phyloP scores from a whole-genome alignment of 2,888 invertebrate genomes.

The Diplolepis rosae region DNA sequence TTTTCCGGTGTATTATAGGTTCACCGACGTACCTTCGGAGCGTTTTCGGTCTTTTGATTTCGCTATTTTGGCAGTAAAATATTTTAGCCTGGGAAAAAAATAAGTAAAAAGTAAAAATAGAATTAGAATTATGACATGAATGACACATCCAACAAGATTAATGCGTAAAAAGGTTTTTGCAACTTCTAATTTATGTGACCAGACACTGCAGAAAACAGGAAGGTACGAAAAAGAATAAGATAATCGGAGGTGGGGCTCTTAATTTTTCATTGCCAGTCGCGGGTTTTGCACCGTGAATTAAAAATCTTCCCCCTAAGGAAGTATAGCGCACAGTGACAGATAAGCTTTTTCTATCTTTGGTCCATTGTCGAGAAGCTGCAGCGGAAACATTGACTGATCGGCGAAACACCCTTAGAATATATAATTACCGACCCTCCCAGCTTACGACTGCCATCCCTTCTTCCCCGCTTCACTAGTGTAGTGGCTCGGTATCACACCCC shows the following conservation, averaged over 20 bases:
- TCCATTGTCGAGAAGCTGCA: constrained; percentile 70
- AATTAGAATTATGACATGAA: too few species aligned
- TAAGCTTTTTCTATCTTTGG: constrained; percentile 72
- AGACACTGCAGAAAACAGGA: background rate
- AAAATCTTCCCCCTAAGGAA: constrained; percentile 68
- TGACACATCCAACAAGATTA: background rate
- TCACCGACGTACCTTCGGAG: too few species aligned
- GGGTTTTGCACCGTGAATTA: constrained; percentile 65
- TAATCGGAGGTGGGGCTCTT: constrained; percentile 51
- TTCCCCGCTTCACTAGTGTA: constrained; percentile 43
- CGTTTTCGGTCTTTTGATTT: too few species aligned
- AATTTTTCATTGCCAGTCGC: constrained; percentile 67
- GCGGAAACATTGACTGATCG: constrained; percentile 74
- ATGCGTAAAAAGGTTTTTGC: background rate
- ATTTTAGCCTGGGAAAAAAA: too few species aligned
- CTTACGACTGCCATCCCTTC: constrained; percentile 39
- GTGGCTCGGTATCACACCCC: constrained; percentile 61
- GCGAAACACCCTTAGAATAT: constrained; percentile 72
- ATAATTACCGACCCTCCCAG: constrained; percentile 62
- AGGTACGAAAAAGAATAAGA: background rate
- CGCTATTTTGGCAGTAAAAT: too few species aligned
- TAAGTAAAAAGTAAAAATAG: too few species aligned
- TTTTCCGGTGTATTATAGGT: too few species aligned
- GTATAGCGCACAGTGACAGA: constrained; percentile 67
- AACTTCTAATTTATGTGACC: background rate